Base-by-base conservation (phyloP, 1,140 invertebrate genomes). In the Charaxes varanes region DNA sequence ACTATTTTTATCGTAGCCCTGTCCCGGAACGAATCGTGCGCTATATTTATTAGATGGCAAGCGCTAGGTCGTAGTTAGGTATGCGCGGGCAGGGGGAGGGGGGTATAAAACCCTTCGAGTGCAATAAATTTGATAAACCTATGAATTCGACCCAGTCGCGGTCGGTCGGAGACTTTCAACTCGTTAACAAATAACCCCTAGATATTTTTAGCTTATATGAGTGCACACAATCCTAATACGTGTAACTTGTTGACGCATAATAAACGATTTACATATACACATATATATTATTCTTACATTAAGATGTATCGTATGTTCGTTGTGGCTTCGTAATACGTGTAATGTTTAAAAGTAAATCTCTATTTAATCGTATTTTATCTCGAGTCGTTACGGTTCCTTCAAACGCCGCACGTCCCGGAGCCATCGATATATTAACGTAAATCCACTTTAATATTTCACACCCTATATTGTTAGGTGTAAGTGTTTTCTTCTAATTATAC, bases 221-320 rank as follows among this genome's bases (percentile, higher is more conserved):
- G 59, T 62, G 61, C 42, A 66, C 43, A 28, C 45, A 35, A 43
- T 67, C 63, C 32, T 41, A 45, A 46, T 60, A 53, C 33, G 54
- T 66, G 53, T 69, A 69, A 67, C 67, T 62, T 74, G 77, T 81
- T 78, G 65, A 77, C 60, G 73, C 77, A 81, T 79, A 81, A 81
- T 78, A 76, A 62, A 62, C 65, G 59, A 63, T 66, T 62, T 63
- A 60, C 45, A 54, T 57, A 67, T 42, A 44, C 32, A 35, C 32
- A 41, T n/a, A n/a, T 30, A 30, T 14, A 18, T 23, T 45, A 31
- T 34, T 27, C 35, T n/a, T 62, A 59, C 63, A 55, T 55, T 62
- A 54, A 52, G 41, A 68, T 60, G 54, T 62, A 56, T 45, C 40
- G 31, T 64, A 57, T 64, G 52, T 67, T 62, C 57, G 65, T 71